Percentiles rank a stretch among this genome's conserved stretches.
Conservation (phyloP, 2,888 invertebrate genomes). For the Halocaridina rubra region DNA sequence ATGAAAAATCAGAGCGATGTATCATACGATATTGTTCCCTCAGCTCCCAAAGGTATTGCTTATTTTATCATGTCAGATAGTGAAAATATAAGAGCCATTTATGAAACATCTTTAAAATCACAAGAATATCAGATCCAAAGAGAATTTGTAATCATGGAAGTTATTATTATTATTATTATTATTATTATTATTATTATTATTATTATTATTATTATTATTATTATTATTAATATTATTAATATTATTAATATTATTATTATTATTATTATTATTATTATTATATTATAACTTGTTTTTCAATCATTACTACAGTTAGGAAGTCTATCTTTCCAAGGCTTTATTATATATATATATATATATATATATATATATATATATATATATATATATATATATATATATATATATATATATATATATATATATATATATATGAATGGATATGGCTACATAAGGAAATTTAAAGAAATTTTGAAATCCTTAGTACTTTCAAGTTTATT, state of each 20-base stretch:
- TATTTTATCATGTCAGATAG: too few species aligned
- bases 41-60: too few species aligned
- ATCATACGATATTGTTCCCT: too few species aligned
- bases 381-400: slow-evolving; percentile 10
- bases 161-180: too few species aligned
- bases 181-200: not conserved
- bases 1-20: too few species aligned
- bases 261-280: not conserved
- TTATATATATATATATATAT: slow-evolving; percentile 19
- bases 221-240: not conserved
- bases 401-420: slow-evolving; percentile 19
- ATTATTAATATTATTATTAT: not conserved
- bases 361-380: slow-evolving; percentile 6
- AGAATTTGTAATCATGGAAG: too few species aligned
- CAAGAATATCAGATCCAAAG: too few species aligned
- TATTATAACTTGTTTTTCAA: not conserved
- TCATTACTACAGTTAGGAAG: not conserved
- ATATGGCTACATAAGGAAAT: not conserved
- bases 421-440: not conserved
- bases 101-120: too few species aligned
- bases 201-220: not conserved
- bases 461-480: too few species aligned
- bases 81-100: too few species aligned
- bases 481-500: too few species aligned
- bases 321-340: too few species aligned